phyloP scores from a whole-genome alignment of 2,113 vertebrate species.

The Ifrita kowaldi region DNA sequence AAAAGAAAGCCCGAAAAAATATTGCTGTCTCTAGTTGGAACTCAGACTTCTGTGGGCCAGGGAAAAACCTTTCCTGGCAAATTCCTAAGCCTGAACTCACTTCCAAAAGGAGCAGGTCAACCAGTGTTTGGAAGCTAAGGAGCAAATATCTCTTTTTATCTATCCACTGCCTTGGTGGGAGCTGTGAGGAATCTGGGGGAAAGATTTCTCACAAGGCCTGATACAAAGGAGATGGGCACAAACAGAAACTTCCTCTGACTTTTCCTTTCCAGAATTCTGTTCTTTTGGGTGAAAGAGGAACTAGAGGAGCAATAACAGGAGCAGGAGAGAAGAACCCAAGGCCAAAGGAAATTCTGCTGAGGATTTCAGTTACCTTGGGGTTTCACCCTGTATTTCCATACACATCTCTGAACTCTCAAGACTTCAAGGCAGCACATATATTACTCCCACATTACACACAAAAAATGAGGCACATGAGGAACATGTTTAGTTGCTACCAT shows the following conservation, averaged over 20 bases:
- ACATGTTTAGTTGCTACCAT: not conserved
- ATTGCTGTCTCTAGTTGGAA: not conserved
- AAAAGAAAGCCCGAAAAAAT: not conserved
- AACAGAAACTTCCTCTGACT: not conserved
- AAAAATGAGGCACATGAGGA: not conserved
- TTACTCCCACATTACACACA: not conserved
- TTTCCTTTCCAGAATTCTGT: not conserved
- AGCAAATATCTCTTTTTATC: not conserved
- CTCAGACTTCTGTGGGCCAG: not conserved
- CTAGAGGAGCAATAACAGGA: not conserved
- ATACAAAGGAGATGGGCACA: not conserved
- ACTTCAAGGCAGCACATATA: not conserved
- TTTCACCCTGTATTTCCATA: not conserved
- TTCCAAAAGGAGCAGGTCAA: not conserved
- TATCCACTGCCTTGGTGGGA: not conserved
- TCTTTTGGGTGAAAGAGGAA: not conserved
- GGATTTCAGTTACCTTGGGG: not conserved
- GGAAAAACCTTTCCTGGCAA: not conserved
- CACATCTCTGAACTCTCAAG: not conserved
- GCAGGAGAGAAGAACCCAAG: not conserved
- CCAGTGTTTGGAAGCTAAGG: not conserved
- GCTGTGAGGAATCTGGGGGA: not conserved
- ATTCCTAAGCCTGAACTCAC: not conserved
- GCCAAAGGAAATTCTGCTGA: not conserved
- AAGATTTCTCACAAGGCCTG: not conserved